Evolutionary conservation across 2,888 invertebrate genomes (phyloP).

Genomic region (Drosophila paracracens): DNA sequence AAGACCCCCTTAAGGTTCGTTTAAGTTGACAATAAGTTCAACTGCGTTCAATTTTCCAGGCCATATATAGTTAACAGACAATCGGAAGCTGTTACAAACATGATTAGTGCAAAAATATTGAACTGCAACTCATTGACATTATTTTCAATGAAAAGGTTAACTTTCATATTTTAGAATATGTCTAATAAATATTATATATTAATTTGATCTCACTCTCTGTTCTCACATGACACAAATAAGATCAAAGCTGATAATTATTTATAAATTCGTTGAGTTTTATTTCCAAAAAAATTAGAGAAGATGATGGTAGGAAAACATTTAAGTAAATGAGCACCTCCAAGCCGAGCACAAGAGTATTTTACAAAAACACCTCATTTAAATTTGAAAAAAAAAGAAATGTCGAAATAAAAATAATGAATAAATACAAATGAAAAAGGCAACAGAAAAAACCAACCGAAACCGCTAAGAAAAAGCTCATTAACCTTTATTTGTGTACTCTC

Average conservation of each 20-base stretch:
- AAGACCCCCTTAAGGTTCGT: background rate
- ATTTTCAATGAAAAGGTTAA: background rate
- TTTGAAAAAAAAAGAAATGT: background rate
- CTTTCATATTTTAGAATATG: no score
- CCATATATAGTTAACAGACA: background rate
- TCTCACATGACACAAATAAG: background rate
- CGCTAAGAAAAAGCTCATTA: constrained; percentile 69
- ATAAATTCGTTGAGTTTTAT: background rate
- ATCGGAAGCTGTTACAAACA: background rate
- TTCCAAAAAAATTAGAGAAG: background rate
- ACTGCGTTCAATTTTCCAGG: background rate
- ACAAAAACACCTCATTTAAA: constrained; percentile 37
- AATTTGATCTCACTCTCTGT: background rate
- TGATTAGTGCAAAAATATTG: background rate
- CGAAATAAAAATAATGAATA: background rate
- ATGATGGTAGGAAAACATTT: background rate
- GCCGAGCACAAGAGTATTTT: constrained; percentile 8
- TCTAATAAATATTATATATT: background rate
- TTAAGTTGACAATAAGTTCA: constrained; percentile 1
- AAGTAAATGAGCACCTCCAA: background rate
- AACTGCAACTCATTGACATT: background rate
- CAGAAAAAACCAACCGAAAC: constrained; percentile 9
- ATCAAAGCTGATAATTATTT: background rate
- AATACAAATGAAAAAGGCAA: constrained; percentile 18
- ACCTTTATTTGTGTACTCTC: constrained; percentile 69